Base-by-base conservation (phyloP, 2,888 invertebrate species). In the Macrostomum cliftonense region DNA sequence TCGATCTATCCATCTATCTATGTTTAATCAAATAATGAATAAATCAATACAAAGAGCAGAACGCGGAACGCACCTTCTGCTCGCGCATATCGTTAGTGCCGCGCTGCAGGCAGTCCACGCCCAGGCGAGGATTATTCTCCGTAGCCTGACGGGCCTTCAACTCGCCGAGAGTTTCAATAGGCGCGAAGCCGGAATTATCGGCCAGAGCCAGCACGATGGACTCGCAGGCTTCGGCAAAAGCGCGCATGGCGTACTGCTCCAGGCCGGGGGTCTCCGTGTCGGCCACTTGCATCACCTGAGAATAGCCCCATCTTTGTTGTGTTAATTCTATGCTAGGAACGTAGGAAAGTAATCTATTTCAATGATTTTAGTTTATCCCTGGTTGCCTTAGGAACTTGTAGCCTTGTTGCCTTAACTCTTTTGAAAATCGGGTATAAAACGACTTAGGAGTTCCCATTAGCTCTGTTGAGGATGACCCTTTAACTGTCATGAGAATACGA, bases 231-330 rank as follows among this genome's bases (percentile, higher is more conserved):
- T 95, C 89, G 1, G 91, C 81, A 71, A 91, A 99, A 1, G 83
- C 83, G 49, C 91, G 77, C 77, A 82, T 93, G 1, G 95, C 88
- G 73, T 97, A 97, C 73, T 97, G 95, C 69, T 95, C 95, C 53
- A 97, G 73, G 0, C 89, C 82, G 1, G 86, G 74, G 50, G 79
- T 75, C 75, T 77, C 58, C 16, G 20, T 47, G 16, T 42, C 39
- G 14, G 28, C 43, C 43, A 21, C 14, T 40, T 40, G 16, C 16
- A 40, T 40, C 40, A 40, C 17, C 16, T 40, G 16, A 17, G 40
- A 16, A 5, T 40, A 5, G 40, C 5, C 17, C 2, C 2, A 40
- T 5, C 17, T 17, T 17, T 40, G 4, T 40, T 2, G 4, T 16
- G 4, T 2, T n/a, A n/a, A n/a, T n/a, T n/a, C n/a, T n/a, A n/a